Evolutionary conservation across 2,113 vertebrate genomes (phyloP).

Genomic region (Silurus glanis): DNA sequence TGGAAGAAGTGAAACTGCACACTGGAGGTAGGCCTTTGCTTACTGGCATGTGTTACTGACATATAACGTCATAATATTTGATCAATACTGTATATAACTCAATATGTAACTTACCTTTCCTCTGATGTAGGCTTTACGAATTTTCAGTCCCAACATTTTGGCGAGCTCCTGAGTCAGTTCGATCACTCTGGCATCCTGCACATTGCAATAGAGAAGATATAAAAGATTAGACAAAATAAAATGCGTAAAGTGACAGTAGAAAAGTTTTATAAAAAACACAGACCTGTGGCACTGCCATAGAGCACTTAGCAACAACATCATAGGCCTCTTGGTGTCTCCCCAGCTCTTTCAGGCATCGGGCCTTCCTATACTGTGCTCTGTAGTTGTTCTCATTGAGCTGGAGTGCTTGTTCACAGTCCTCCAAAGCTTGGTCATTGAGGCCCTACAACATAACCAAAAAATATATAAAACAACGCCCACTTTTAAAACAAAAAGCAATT

Average conservation of each 20-base stretch:
- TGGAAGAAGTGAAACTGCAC: not conserved
- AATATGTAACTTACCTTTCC: slow-evolving; percentile 77
- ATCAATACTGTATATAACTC: not conserved
- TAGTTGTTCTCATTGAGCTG: slow-evolving; percentile 84
- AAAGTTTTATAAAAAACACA: slow-evolving; percentile 31
- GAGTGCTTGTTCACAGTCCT: slow-evolving; percentile 87
- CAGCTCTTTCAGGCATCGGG: slow-evolving; percentile 85
- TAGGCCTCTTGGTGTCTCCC: slow-evolving; percentile 89
- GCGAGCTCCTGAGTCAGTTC: slow-evolving; percentile 93
- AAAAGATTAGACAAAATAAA: not conserved
- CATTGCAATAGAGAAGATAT: not conserved
- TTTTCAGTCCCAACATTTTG: slow-evolving; percentile 92
- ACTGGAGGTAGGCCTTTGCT: not conserved
- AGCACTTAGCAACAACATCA: slow-evolving; percentile 92
- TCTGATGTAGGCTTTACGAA: slow-evolving; percentile 94
- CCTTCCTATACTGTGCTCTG: slow-evolving; percentile 89
- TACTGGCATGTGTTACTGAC: not conserved
- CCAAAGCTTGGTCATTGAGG: slow-evolving; percentile 83
- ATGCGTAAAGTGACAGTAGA: not conserved
- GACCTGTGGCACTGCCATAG: slow-evolving; percentile 91
- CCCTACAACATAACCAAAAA: slow-evolving; percentile 68
- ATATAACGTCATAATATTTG: not conserved
- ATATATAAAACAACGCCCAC: not conserved
- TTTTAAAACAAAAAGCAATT: not conserved
- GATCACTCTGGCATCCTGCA: slow-evolving; percentile 90